Base-by-base conservation (phyloP, 2,797 vertebrate species). In the Pseudochromis fuscus region DNA sequence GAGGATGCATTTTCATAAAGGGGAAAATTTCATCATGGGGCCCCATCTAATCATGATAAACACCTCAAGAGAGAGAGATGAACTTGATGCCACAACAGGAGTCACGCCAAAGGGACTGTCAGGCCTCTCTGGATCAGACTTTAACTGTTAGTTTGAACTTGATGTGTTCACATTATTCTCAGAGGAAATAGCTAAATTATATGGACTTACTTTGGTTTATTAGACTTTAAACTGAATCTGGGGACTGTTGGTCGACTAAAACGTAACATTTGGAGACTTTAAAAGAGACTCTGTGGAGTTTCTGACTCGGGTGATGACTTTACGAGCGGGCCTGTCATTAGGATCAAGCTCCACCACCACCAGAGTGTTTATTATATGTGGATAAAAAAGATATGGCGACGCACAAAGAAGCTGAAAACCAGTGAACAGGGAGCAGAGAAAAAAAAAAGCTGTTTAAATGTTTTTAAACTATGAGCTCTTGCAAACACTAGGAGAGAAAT, bases 1-100 rank as follows among this genome's bases (percentile, higher is more conserved):
- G 38, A 75, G 74, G 68, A 83, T 38, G 64, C 61, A 33, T 66
- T 86, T 82, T 71, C 77, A 82, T 67, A 81, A 72, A 73, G 59
- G 72, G 79, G 63, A 37, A 62, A 19, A 74, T 70, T 68, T 79
- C 63, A 70, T 74, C 63, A 75, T 16, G 63, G 82, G 57, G 72
- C 74, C 35, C 33, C 4, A 56, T 67, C 61, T 27, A 46, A 72
- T 79, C 46, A 51, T 59, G 55, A 73, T 55, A 59, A 81, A 84
- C 80, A 88, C 71, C 21, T 75, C 77, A 58, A 45, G 56, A 71
- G 33, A 68, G 35, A 56, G 46, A 79, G 15, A 13, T 62, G 44
- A 56, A 82, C 52, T 70, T 56, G 37, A 81, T 72, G 51, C 51
- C 52, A 66, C 62, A 28, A 53, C 30, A 66, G 25, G 37, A 67